Conservation (phyloP, 2,797 vertebrate genomes). For the Alectoris magna region DNA sequence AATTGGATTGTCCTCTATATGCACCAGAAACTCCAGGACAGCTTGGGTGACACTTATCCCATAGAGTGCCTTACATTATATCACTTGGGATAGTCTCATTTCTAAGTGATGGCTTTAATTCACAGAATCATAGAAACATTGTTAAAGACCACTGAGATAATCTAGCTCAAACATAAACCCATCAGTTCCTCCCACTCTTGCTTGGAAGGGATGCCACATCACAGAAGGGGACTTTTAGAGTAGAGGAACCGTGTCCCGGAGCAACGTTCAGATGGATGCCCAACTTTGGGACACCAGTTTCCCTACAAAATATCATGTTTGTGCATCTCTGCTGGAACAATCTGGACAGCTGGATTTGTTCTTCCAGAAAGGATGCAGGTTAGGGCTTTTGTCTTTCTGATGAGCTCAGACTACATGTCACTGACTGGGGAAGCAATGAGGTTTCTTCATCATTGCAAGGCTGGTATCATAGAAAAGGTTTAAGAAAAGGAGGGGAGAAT, state of each 20-base stretch:
- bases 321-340: neutral
- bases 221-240: neutral
- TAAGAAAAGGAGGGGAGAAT: neutral
- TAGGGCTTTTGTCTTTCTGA: constrained; percentile 8
- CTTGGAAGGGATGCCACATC: neutral
- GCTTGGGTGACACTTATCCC: neutral
- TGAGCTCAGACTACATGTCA: constrained; percentile 56
- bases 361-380: neutral
- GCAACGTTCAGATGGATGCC: neutral
- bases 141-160: too few relatives aligned
- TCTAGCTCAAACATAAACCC: too few relatives aligned
- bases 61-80: neutral
- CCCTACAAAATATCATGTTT: neutral
- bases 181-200: neutral
- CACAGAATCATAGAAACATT: too few relatives aligned
- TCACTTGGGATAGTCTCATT: neutral
- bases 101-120: neutral
- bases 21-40: neutral
- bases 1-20: neutral
- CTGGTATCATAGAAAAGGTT: constrained; percentile 52
- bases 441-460: constrained; percentile 56
- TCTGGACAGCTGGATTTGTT: neutral
- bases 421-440: constrained; percentile 47
- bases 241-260: neutral
- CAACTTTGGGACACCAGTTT: neutral